Base-by-base conservation (phyloP, 2,888 invertebrate species). In the Apomyelois bistriatella region DNA sequence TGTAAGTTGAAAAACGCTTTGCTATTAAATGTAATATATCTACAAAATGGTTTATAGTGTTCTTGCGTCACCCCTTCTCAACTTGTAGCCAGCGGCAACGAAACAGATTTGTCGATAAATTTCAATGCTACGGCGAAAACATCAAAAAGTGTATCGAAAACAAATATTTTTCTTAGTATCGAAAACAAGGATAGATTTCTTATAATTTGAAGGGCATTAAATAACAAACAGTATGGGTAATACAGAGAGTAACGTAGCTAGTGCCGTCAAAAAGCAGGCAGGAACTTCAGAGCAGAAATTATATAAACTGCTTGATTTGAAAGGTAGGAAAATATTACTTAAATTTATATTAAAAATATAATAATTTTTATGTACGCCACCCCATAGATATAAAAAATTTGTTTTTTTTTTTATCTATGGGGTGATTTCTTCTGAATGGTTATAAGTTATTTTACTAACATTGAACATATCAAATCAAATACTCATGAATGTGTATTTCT, bases 221-320 rank as follows among this genome's bases (percentile, higher is more conserved):
- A n/a, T n/a, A n/a, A n/a, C n/a, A 9, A 16, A 13, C 10, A 85
- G 61, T 36, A 94, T 94, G 95, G 96, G 96, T 76, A 96, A 96
- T 90, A 95, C 95, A 1, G 95, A 96, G 72, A 95, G 95, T 70
- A 96, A 96, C 82, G 98, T 98, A 0, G 96, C 97, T 0, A 97
- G 96, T 81, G 98, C 97, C 41, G 98, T 99, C 13, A 99, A 98
- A 81, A 97, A 97, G 64, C 98, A 99, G 80, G 98, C 98, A 1
- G 97, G 96, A 16, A 94, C 95, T 10, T 95, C 96, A 1, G 93
- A 94, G 22, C 95, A 96, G 74, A 93, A 95, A 51, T 92, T 98
- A 49, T 98, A 98, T 76, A 96, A 97, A 74, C 91, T 98, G 46
- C 95, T 96, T 5, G 96, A 98, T 85, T 88, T 98, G 52, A 98